These are phyloP conservation scores for Ctenomys sociabilis DNA, from an alignment of 2,113 vertebrate genomes.

Conservation along the genomic window DNA sequence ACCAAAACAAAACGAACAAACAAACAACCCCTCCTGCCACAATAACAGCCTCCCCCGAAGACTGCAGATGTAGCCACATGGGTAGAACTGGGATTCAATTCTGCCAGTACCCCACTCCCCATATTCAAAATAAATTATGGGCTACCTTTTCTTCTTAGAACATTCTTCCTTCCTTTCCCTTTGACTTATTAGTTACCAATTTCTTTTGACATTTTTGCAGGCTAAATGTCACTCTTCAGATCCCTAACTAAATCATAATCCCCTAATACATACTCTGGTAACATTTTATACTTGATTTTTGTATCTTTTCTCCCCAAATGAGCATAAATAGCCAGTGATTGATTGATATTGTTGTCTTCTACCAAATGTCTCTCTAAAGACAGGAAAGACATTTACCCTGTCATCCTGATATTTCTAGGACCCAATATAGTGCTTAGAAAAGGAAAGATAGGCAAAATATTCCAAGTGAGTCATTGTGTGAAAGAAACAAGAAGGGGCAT, in stretches of 20 bases:
- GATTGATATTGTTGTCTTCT: neutral
- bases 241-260: neutral
- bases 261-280: neutral
- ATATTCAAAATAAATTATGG: neutral
- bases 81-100: neutral
- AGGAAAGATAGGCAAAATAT: neutral
- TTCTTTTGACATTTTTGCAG: neutral
- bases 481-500: neutral
- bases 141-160: neutral
- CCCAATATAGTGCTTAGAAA: neutral
- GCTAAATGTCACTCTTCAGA: neutral
- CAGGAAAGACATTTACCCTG: neutral
- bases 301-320: neutral
- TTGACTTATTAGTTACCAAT: neutral
- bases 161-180: neutral
- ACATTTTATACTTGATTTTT: neutral
- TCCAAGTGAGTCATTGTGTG: neutral
- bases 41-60: neutral
- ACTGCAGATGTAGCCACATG: neutral
- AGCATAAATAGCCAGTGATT: neutral
- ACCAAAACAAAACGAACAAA: neutral
- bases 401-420: neutral
- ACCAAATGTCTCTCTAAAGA: neutral
- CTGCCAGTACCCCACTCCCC: neutral
- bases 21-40: no score